Conservation (phyloP, 2,888 invertebrate species). For the Dasypogon diadema region DNA sequence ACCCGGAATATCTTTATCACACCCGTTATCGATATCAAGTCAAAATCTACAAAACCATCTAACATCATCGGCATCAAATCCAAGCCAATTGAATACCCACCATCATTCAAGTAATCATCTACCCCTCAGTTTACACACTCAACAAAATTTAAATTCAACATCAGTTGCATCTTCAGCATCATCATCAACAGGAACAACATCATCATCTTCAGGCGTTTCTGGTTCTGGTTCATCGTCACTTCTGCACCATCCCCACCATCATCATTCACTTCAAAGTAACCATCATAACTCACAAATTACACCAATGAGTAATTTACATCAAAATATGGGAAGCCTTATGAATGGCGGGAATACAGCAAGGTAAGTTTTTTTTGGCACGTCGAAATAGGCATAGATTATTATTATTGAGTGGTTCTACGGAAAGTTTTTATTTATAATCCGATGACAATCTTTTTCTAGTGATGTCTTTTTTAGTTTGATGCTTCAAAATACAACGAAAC, state of each 20-base stretch:
- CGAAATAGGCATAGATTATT: slow-evolving; percentile 20
- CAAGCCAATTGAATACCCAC: slow-evolving; percentile 58
- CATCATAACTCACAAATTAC: slow-evolving; percentile 66
- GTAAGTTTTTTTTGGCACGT: slow-evolving; percentile 58
- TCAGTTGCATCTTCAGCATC: slow-evolving; percentile 52
- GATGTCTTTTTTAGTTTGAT: slow-evolving; percentile 69
- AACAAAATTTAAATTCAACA: slow-evolving; percentile 57
- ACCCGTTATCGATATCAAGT: slow-evolving; percentile 65
- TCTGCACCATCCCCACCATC: slow-evolving; percentile 60
- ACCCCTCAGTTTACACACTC: slow-evolving; percentile 61
- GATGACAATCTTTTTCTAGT: slow-evolving; percentile 59
- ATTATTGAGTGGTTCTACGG: not conserved
- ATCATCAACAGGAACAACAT: slow-evolving; percentile 53
- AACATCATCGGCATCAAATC: slow-evolving; percentile 62
- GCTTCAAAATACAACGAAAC: slow-evolving; percentile 69
- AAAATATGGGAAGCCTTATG: slow-evolving; percentile 68
- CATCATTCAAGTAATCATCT: slow-evolving; percentile 63
- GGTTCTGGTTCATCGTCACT: slow-evolving; percentile 61
- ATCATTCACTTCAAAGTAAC: slow-evolving; percentile 51
- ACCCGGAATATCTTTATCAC: slow-evolving; percentile 68
- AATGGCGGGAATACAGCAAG: slow-evolving; percentile 68
- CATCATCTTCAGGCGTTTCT: slow-evolving; percentile 56
- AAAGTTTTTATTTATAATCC: slow-evolving; percentile 17
- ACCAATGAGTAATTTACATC: slow-evolving; percentile 68
- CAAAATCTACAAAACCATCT: slow-evolving; percentile 65